phyloP scores from a whole-genome alignment of 2,888 invertebrate species.

The Erebia aethiops region DNA sequence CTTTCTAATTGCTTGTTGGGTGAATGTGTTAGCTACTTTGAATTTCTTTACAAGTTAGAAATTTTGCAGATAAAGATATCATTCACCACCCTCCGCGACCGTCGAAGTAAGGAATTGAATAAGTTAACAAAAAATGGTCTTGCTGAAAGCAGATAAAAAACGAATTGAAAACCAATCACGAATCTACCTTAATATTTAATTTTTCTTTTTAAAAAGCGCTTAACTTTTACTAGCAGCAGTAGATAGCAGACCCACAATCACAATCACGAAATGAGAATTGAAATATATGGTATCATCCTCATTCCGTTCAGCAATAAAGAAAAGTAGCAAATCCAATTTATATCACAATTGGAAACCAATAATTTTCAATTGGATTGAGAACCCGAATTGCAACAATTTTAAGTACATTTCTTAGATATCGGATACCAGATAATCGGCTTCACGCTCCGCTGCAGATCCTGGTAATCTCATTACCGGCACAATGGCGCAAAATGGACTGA shows the following conservation, averaged over 20 bases:
- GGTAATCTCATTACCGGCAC: slow-evolving; percentile 16
- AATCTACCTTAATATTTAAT: background rate
- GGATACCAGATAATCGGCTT: slow-evolving; percentile 10
- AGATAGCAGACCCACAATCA: background rate
- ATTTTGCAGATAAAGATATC: background rate
- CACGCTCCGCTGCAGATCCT: slow-evolving; percentile 17
- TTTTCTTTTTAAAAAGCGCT: background rate
- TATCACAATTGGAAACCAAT: slow-evolving; percentile 13
- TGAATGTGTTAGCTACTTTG: slow-evolving; percentile 5
- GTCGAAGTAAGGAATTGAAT: background rate
- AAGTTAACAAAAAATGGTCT: background rate
- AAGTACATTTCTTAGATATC: slow-evolving; percentile 24
- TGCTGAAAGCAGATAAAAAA: background rate
- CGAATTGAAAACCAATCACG: background rate
- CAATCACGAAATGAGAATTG: background rate
- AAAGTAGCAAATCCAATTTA: slow-evolving; percentile 8
- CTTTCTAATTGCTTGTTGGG: slow-evolving; percentile 8
- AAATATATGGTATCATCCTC: background rate
- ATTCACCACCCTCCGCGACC: background rate
- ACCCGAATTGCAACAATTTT: slow-evolving; percentile 3
- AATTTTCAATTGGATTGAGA: slow-evolving; percentile 16
- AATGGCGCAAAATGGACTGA: slow-evolving; percentile 15
- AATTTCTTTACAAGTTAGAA: background rate
- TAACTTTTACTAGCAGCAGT: too few relatives aligned
- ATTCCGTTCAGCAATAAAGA: background rate